Evolutionary conservation across 1,140 invertebrate genomes (phyloP), one percentile per base, ranked within the genome.

Genomic region (Pseudomyrmex cubaensis): DNA sequence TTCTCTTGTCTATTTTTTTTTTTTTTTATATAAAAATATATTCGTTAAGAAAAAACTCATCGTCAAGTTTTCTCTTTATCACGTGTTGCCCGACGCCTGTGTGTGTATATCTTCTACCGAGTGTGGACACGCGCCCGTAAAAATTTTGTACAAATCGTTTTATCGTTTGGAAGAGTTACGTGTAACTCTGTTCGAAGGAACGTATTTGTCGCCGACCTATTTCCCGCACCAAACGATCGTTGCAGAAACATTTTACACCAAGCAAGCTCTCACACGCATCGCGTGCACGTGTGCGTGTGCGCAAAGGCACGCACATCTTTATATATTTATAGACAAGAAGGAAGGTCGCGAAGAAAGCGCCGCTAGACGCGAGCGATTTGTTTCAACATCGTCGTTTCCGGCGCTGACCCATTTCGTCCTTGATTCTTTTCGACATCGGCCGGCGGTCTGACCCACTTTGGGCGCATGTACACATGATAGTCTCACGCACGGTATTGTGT

Each of bases 311-410:
- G 66, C 57, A 61, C 35, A 8, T 52, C 22, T 35, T 35, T 35
- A 75, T n/a, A 62, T 85, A 88, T 89, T 92, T 90, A 91, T 92
- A 92, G 92, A 85, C 83, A 12, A 78, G 82, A 69, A 84, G 84
- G 90, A 93, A 93, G 92, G 92, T 92, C 92, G 85, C 73, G 90
- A 92, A 93, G 92, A 93, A 93, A 93, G 92, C 90, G 89, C 87
- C 84, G 85, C 87, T 87, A 89, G 85, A 83, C 72, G 57, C 84
- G 73, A 7, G 35, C 82, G 75, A 86, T 89, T 83, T 83, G 82
- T 91, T 91, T 91, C 90, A 89, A 91, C 89, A 91, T 85, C 83
- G 35, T 35, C 35, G 82, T 82, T 90, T 86, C 86, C 86, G 85
- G 85, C 87, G 87, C 84, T 90, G 92, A 92, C 92, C 92, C 90